Conservation (phyloP, 2,888 invertebrate species). For the Didymodactylos carnosus region DNA sequence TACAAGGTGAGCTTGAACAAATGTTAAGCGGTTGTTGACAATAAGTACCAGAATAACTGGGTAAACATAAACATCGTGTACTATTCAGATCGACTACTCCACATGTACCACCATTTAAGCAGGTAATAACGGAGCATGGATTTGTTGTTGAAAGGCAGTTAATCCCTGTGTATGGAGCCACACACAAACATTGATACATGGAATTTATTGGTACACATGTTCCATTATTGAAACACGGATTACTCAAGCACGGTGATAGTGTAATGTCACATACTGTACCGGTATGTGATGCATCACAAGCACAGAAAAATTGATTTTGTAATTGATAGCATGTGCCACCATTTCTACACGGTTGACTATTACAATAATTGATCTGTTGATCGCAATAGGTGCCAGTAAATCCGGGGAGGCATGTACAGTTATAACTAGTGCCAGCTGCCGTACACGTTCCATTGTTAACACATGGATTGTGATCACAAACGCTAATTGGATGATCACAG, state of each 20-base stretch:
- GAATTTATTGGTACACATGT: neutral
- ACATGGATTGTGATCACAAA: neutral
- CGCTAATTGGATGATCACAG: neutral
- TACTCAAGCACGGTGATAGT: neutral
- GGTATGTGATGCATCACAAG: conserved; percentile 6
- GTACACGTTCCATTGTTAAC: neutral
- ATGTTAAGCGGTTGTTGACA: conserved; percentile 6
- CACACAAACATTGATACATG: conserved; percentile 4
- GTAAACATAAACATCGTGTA: conserved; percentile 2
- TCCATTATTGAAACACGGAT: conserved; percentile 15
- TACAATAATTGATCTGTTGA: neutral
- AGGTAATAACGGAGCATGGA: conserved; percentile 10
- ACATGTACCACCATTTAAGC: conserved; percentile 12
- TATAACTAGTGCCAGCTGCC: neutral
- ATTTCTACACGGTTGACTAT: conserved; percentile 4
- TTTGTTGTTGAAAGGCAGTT: conserved; percentile 1
- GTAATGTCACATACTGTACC: neutral
- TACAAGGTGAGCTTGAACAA: conserved; percentile 3
- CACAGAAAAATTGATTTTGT: neutral
- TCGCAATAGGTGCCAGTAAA: neutral
- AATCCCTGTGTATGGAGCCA: neutral
- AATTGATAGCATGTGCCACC: neutral
- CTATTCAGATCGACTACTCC: neutral
- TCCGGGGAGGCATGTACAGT: neutral
- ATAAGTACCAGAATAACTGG: neutral